Evolutionary conservation across 2,888 invertebrate genomes (phyloP).

Genomic region (Morpho deidamia): DNA sequence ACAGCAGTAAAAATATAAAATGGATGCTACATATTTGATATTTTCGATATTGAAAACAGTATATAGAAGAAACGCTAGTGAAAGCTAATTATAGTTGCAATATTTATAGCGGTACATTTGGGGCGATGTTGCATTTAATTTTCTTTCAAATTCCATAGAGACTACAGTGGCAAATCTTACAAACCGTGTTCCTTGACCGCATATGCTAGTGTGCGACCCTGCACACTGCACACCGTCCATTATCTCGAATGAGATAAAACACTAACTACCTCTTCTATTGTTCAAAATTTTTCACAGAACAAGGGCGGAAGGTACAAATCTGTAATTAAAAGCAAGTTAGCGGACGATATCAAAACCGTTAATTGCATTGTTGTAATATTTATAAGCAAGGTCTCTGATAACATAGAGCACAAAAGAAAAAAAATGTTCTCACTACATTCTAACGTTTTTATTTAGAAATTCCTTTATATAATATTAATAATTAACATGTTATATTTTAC

Average conservation of each 20-base stretch:
- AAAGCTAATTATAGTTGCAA: too few species aligned
- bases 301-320: slow-evolving; percentile 48
- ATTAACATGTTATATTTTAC: slow-evolving; percentile 2
- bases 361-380: slow-evolving; percentile 45
- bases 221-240: slow-evolving; percentile 27
- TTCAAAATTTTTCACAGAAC: slow-evolving; percentile 42
- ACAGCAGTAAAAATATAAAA: too few species aligned
- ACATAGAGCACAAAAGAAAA: slow-evolving; percentile 28
- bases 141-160: slow-evolving; percentile 7
- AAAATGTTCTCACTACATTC: slow-evolving; percentile 24
- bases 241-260: slow-evolving; percentile 37
- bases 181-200: slow-evolving; percentile 45
- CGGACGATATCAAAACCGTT: slow-evolving; percentile 37
- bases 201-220: slow-evolving; percentile 36
- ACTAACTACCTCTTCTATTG: slow-evolving; percentile 45
- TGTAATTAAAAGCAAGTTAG: slow-evolving; percentile 44
- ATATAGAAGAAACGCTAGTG: too few species aligned
- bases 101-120: too few species aligned
- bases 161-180: neutral
- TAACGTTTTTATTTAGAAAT: neutral
- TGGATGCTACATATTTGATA: too few species aligned
- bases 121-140: slow-evolving; percentile 17
- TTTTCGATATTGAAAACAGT: too few species aligned
- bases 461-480: slow-evolving; percentile 10
- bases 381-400: slow-evolving; percentile 40